Evolutionary conservation across 2,113 vertebrate species (phyloP), one percentile per base, ranked within the genome.

Genomic region (Austrofundulus limnaeus): DNA sequence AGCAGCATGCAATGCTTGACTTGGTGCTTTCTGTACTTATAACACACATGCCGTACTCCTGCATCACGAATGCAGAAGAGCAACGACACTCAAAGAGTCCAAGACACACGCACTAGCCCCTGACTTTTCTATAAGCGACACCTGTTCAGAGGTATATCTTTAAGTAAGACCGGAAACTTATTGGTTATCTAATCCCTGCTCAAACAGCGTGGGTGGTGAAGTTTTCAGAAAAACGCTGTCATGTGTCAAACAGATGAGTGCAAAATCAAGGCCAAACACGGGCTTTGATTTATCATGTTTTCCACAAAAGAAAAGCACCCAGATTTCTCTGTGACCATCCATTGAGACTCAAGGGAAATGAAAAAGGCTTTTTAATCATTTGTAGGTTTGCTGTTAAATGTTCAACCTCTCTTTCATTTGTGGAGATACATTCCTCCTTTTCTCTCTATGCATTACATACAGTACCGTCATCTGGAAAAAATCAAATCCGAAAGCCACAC

Each of bases 191-290:
- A 72, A 72, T 69, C 20, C 13, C 17, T 41, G 24, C 39, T 24
- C 43, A 62, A 72, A 45, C 57, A 57, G 58, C 28, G 69, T 74
- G 58, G 70, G 70, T 50, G 55, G 38, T 17, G 53, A 47, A 47
- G 49, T 47, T 72, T 53, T 61, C n/a, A 53, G 56, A 57, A 47
- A 73, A 70, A 31, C 47, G 4, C 15, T 47, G 48, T 67, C 56
- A 21, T 70, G 31, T 72, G 24, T 67, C 60, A 69, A 39, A 75
- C 50, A 37, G 38, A 38, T 59, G 51, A 21, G 48, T 19, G 68
- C 61, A 23, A 81, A 78, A 78, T 82, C 83, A 88, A 86, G 83
- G 83, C 72, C 77, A 86, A 86, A 86, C 72, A 81, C 49, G 62
- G 62, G 34, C 64, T 77, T 73, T 78, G 45, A 80, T 80, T 78